Evolutionary conservation across 2,113 vertebrate species (phyloP).

Genomic region (Pluvialis apricaria): DNA sequence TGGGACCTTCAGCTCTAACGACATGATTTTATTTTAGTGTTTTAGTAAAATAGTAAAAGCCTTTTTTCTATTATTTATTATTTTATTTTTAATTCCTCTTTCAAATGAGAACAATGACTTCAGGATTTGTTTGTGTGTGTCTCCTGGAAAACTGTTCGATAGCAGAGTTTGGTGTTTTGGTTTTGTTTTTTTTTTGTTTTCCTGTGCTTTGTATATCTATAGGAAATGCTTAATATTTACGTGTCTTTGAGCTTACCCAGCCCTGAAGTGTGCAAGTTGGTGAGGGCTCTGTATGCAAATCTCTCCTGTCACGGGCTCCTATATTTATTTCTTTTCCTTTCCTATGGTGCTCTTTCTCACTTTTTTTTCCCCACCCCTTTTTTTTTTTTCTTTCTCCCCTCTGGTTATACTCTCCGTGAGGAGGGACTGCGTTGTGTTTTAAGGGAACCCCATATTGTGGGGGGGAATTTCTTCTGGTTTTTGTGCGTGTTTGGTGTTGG

Average conservation of each 20-base stretch:
- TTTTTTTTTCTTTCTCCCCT: neutral
- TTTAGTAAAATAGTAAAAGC: neutral
- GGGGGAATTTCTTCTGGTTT: neutral
- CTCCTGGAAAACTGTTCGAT: neutral
- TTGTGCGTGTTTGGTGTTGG: neutral
- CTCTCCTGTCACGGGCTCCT: neutral
- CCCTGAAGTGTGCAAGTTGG: neutral
- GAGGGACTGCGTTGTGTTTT: neutral
- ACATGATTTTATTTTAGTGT: neutral
- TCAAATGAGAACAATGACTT: neutral
- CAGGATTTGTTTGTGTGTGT: neutral
- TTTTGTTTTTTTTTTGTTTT: neutral
- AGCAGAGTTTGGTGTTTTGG: neutral
- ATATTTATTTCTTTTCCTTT: conserved; percentile 14
- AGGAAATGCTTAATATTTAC: neutral
- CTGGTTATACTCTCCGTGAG: neutral
- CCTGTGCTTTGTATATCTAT: neutral
- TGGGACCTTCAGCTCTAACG: neutral
- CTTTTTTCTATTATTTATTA: neutral
- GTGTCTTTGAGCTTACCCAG: neutral
- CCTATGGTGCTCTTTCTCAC: neutral
- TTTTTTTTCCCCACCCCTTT: neutral
- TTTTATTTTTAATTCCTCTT: neutral
- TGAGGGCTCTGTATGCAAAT: neutral
- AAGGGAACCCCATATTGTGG: neutral